Base-by-base conservation (phyloP, 2,113 vertebrate genomes). In the Sphaerodactylus townsendi region DNA sequence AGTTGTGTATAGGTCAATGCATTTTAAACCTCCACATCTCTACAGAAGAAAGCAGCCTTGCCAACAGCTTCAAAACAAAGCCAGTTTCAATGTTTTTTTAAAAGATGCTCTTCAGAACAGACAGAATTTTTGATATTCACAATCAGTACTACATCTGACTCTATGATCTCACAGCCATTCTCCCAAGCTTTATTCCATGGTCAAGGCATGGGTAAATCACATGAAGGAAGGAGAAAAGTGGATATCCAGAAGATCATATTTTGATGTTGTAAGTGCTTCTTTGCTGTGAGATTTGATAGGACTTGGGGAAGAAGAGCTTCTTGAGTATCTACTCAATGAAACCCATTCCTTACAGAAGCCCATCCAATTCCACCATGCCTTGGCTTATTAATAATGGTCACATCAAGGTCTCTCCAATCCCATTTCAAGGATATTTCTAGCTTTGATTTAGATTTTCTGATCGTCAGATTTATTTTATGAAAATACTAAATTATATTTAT, bases 21-120 rank as follows among this genome's bases (percentile, higher is more conserved):
- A 81, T 87, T 89, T 89, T 90, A 92, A 95, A 90, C 84, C 76
- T 86, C 86, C 84, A 92, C 68, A 91, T 90, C 81, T 86, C 92
- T 86, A 93, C 53, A 84, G 44, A 82, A 90, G 87, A 91, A 90
- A 92, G 79, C 77, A 85, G 37, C 82, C 77, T 88, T 85, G 69
- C 74, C 73, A 89, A 86, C 35, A 70, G 48, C 50, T 83, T 83
- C 81, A 83, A 75, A 90, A 13, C 50, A 91, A 33, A 76, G 62
- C 39, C 81, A 71, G 3, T 59, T 39, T 64, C 65, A 56, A 85
- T 83, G 86, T 83, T 81, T 90, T 74, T 25, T 28, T n/a, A n/a
- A n/a, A n/a, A 46, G 56, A 85, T 46, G 33, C 72, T 73, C 25
- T 65, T 65, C 75, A 62, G 30, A 71, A 90, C 88, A 92, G 71